Conservation (phyloP, 2,113 vertebrate genomes). For the Podarcis raffonei region DNA sequence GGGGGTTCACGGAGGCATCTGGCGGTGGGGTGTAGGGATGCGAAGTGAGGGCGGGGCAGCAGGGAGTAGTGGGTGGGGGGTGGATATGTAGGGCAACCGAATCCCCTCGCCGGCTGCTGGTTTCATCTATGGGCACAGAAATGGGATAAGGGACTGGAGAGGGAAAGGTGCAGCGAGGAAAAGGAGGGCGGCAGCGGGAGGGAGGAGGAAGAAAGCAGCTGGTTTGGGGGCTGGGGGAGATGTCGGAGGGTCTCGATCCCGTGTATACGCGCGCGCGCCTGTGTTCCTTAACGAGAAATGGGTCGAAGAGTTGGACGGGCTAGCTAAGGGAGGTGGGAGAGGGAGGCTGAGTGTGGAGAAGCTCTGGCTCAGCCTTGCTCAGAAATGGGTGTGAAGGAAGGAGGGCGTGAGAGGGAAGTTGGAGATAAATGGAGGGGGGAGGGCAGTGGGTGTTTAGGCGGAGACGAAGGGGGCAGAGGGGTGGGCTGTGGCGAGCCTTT, state of each 20-base stretch:
- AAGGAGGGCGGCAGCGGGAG: background rate
- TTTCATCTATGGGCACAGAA: background rate
- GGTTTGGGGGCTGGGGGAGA: background rate
- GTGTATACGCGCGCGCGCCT: background rate
- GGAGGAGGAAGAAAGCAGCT: background rate
- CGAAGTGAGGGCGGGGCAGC: background rate
- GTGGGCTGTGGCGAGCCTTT: background rate
- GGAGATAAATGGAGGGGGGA: background rate
- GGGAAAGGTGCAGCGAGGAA: background rate
- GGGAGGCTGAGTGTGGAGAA: background rate
- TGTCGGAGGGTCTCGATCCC: background rate
- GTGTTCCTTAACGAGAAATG: accelerated
- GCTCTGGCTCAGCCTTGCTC: background rate
- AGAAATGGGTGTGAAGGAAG: background rate
- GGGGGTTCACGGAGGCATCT: background rate
- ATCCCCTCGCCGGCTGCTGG: background rate
- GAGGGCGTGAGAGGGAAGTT: background rate
- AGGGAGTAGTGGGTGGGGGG: background rate
- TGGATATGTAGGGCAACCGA: background rate
- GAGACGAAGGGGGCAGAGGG: background rate
- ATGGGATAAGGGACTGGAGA: background rate
- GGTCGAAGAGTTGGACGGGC: background rate
- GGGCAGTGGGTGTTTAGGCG: background rate
- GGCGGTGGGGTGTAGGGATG: background rate
- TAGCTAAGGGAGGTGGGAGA: background rate